These are phyloP conservation scores for Ctenomys sociabilis DNA, from an alignment of 2,113 vertebrate species.

Conservation along the genomic window DNA sequence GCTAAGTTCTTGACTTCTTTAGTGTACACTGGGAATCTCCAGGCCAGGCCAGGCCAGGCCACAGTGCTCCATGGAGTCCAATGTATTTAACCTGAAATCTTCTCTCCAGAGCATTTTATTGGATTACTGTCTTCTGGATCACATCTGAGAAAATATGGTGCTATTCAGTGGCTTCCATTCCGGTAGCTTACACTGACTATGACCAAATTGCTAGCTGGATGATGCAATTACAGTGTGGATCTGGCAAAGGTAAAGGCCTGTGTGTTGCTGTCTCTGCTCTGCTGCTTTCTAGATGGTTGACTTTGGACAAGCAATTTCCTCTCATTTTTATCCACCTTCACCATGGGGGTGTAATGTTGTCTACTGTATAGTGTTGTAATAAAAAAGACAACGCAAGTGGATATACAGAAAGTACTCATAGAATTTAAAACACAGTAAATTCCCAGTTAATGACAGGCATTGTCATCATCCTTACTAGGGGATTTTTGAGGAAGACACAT, in stretches of 20 bases:
- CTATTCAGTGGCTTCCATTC: too few species aligned
- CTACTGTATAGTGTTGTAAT: neutral
- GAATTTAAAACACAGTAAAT: neutral
- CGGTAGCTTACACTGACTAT: too few species aligned
- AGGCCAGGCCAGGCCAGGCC: too few species aligned
- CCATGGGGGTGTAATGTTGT: neutral
- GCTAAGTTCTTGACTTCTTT: neutral
- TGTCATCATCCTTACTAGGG: neutral
- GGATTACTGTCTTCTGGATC: neutral
- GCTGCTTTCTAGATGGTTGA: neutral
- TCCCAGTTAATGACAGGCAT: neutral
- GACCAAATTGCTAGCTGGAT: accelerated
- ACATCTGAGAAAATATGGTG: neutral
- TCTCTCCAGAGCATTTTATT: neutral
- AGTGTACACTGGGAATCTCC: neutral
- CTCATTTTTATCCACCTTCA: neutral
- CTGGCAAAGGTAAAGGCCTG: neutral
- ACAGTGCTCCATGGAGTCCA: too few species aligned
- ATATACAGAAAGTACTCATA: neutral
- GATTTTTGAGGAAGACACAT: neutral
- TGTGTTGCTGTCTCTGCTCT: neutral
- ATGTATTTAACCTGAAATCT: neutral
- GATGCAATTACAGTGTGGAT: neutral
- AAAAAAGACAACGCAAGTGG: neutral
- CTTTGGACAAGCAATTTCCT: neutral